Conservation (phyloP, 2,113 vertebrate genomes). For the Crotalus horridus region DNA sequence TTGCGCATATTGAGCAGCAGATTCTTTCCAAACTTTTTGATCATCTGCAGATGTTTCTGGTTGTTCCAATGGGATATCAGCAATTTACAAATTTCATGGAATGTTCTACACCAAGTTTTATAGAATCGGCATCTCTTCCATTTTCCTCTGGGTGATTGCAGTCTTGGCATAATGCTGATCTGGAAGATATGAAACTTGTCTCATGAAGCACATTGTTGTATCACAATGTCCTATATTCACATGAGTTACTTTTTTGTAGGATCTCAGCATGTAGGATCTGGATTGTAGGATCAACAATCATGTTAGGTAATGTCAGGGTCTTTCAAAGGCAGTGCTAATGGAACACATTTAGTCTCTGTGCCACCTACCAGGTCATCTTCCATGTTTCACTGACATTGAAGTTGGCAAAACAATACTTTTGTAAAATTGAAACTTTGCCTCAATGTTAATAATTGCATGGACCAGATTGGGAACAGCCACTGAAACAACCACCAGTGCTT, state of each 20-base stretch:
- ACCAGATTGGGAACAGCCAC: background rate
- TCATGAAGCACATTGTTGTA: background rate
- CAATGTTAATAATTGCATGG: background rate
- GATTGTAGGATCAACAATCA: background rate
- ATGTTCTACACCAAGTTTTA: background rate
- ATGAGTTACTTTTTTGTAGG: background rate
- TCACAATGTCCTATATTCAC: background rate
- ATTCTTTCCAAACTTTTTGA: background rate
- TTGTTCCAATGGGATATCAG: background rate
- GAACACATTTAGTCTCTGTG: background rate
- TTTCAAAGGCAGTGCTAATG: background rate
- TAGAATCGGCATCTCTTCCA: background rate
- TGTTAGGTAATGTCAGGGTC: background rate
- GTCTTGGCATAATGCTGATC: background rate
- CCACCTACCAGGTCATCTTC: background rate
- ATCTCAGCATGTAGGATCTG: background rate
- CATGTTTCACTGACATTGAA: background rate
- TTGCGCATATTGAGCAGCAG: background rate
- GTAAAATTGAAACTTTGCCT: background rate
- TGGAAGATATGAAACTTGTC: background rate
- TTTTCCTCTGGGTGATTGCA: background rate
- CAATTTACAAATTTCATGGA: background rate
- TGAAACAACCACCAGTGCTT: background rate
- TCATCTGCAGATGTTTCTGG: background rate
- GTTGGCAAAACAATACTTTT: background rate